Percentiles rank a stretch among this genome's conserved stretches.
These are phyloP conservation scores for Lineus longissimus DNA, from an alignment of 1,140 invertebrate genomes.

Conservation along the genomic window DNA sequence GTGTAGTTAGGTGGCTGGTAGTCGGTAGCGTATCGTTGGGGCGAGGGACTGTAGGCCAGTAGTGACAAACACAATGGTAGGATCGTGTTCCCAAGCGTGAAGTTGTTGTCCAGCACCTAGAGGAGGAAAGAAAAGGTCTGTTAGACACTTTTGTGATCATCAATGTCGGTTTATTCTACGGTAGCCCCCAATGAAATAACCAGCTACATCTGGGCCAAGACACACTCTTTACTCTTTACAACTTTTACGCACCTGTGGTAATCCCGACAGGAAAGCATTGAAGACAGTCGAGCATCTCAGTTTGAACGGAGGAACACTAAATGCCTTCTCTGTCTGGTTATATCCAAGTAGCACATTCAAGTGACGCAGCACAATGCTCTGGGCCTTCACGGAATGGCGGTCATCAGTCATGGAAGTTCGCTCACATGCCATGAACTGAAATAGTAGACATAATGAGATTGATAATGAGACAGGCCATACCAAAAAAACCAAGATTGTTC, in stretches of 20 bases:
- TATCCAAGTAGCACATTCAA: conserved; percentile 90
- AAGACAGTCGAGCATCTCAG: conserved; percentile 86
- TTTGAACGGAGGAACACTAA: conserved; percentile 83
- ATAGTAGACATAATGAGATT: conserved; percentile 23
- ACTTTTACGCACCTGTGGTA: conserved; percentile 61
- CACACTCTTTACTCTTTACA: neutral
- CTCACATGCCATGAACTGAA: conserved; percentile 40
- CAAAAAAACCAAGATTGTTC: too few relatives aligned
- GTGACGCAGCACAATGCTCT: conserved; percentile 86
- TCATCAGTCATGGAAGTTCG: conserved; percentile 9
- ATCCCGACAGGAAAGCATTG: conserved; percentile 88
- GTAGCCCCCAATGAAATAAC: too few relatives aligned
- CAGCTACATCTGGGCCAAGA: too few relatives aligned
- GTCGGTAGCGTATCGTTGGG: conserved; percentile 61
- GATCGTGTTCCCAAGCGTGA: conserved; percentile 80
- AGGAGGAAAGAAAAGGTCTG: conserved; percentile 9
- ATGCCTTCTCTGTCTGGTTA: conserved; percentile 81
- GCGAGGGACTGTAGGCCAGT: conserved; percentile 82
- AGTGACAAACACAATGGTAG: conserved; percentile 80
- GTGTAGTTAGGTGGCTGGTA: conserved; percentile 68
- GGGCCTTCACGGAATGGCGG: conserved; percentile 36
- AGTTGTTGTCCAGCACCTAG: conserved; percentile 91
- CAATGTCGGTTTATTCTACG: too few relatives aligned
- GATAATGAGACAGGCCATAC: too few relatives aligned
- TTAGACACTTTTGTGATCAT: neutral